Percentiles rank a stretch among this genome's conserved stretches.
These are phyloP conservation scores for Tribolium freemani DNA, from an alignment of 2,888 invertebrate species.

Conservation along the genomic window DNA sequence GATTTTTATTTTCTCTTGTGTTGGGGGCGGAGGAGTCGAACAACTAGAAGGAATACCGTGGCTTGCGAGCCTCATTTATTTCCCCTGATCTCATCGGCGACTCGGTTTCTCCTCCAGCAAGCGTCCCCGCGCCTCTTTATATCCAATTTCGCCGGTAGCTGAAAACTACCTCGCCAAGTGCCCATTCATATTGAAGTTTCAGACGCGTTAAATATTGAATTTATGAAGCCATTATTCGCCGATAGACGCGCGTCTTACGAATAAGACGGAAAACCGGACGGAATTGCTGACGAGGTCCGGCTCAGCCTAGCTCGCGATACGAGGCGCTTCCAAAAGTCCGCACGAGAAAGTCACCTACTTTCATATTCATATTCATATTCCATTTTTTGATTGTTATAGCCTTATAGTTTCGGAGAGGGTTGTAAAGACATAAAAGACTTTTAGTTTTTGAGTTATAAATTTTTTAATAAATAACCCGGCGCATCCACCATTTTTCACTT, in stretches of 20 bases:
- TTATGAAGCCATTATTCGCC: conserved; percentile 62
- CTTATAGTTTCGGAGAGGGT: too few relatives aligned
- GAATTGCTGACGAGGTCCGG: conserved; percentile 39
- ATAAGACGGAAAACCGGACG: conserved; percentile 30
- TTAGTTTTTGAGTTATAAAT: too few relatives aligned
- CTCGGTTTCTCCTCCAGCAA: conserved; percentile 33
- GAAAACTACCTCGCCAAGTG: conserved; percentile 57
- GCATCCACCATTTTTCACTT: too few relatives aligned
- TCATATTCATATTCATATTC: too few relatives aligned
- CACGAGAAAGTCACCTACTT: too few relatives aligned
- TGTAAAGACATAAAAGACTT: too few relatives aligned
- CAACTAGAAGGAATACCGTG: conserved; percentile 61
- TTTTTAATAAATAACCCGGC: too few relatives aligned
- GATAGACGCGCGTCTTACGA: conserved; percentile 41
- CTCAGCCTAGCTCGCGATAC: not conserved
- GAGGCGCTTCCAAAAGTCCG: not conserved
- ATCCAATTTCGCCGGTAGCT: conserved; percentile 58
- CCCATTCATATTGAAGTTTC: conserved; percentile 60
- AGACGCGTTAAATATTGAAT: conserved; percentile 64
- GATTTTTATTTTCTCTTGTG: conserved; percentile 62
- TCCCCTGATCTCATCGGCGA: conserved; percentile 58
- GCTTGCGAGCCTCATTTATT: conserved; percentile 61
- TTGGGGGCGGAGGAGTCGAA: conserved; percentile 56
- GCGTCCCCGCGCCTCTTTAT: conserved; percentile 48
- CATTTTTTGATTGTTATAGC: too few relatives aligned